Conservation (phyloP, 2,113 vertebrate species). For the Saimiri boliviensis region DNA sequence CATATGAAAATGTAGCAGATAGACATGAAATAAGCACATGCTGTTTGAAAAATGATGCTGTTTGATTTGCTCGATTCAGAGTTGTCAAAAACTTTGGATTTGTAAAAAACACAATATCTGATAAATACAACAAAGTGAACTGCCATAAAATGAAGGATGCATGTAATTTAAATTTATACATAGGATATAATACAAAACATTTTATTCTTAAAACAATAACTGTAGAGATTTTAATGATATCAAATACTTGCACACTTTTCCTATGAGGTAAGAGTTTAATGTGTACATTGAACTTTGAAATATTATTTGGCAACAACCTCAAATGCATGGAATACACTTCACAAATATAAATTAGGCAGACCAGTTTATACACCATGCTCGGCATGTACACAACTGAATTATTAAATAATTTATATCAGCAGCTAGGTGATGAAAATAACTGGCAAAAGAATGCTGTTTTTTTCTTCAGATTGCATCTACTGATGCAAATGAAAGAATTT, state of each 20-base stretch:
- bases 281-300: not conserved
- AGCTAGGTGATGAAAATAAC: slow-evolving; percentile 9
- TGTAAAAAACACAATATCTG: not conserved
- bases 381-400: not conserved
- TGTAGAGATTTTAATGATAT: not conserved
- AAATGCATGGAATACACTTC: not conserved
- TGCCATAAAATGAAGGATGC: not conserved
- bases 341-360: not conserved
- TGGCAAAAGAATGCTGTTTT: not conserved
- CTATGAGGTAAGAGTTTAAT: not conserved
- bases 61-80: not conserved
- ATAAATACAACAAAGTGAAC: not conserved
- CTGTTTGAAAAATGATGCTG: not conserved
- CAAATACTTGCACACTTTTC: not conserved
- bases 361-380: not conserved
- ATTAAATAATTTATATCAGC: slow-evolving; percentile 46
- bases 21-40: not conserved
- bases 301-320: not conserved
- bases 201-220: not conserved
- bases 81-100: not conserved
- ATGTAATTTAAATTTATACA: not conserved
- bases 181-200: no score
- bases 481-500: not conserved
- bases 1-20: not conserved
- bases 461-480: not conserved